phyloP scores from a whole-genome alignment of 2,113 vertebrate genomes.

The Triplophysa dalaica region DNA sequence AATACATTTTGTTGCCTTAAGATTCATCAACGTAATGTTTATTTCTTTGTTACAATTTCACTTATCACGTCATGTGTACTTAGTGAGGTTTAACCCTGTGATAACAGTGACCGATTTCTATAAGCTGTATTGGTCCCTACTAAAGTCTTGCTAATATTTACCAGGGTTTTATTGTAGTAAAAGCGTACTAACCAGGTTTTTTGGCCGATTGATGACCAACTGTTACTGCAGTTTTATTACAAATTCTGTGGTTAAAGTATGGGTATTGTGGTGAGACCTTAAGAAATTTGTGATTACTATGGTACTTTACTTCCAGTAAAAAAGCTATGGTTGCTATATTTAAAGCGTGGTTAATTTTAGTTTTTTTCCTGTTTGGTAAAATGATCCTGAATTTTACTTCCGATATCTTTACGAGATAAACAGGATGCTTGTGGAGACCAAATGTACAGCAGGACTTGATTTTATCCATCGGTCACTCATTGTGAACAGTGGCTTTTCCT shows the following conservation, averaged over 20 bases:
- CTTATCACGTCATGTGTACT: slow-evolving; percentile 21
- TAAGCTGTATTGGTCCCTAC: too few relatives aligned
- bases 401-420: background rate
- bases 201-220: too few relatives aligned
- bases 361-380: background rate
- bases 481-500: background rate
- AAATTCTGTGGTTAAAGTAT: too few relatives aligned
- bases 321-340: too few relatives aligned
- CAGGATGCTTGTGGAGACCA: background rate
- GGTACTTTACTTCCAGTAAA: too few relatives aligned
- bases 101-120: background rate
- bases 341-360: too few relatives aligned
- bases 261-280: too few relatives aligned
- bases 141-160: background rate
- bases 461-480: background rate
- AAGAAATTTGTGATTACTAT: too few relatives aligned
- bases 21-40: background rate
- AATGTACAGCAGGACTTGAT: background rate
- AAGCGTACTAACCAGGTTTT: too few relatives aligned
- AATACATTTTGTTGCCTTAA: background rate
- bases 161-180: background rate
- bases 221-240: too few relatives aligned
- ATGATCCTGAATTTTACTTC: background rate
- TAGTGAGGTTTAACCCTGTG: background rate
- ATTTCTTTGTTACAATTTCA: background rate